A percentile compares a stretch with the other conserved stretches of the same genome.
Evolutionary conservation across 2,113 vertebrate species (phyloP).

Genomic region (Crotalus tigris): DNA sequence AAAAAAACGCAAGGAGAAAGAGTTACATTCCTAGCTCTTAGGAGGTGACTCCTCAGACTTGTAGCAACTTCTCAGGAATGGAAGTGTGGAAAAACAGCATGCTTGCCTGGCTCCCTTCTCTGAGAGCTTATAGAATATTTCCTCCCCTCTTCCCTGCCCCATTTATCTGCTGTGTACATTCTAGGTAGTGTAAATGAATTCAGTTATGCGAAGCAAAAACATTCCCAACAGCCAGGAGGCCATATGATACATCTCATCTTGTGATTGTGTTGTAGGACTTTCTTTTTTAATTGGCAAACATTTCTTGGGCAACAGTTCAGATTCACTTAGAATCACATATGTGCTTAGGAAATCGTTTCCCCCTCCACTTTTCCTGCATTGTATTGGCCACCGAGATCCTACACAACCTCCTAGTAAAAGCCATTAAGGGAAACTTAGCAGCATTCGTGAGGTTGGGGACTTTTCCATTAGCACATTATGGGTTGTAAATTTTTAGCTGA

Average conservation of each 20-base stretch:
- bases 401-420: constrained; percentile 23
- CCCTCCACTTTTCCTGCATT: constrained; percentile 31
- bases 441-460: not conserved
- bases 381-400: constrained; percentile 41
- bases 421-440: constrained; percentile 17
- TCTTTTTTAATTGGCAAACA: constrained; percentile 77
- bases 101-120: not conserved
- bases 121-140: not conserved
- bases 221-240: constrained; percentile 65
- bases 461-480: constrained; percentile 39
- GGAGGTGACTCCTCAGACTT: not conserved
- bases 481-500: constrained; percentile 26
- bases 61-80: not conserved
- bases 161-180: constrained; percentile 59
- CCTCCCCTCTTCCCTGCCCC: not conserved
- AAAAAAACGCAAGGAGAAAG: not conserved
- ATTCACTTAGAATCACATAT: constrained; percentile 74
- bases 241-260: constrained; percentile 75
- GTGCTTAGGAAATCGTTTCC: constrained; percentile 71
- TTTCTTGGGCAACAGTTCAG: constrained; percentile 75
- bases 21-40: too few relatives aligned
- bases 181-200: constrained; percentile 67
- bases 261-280: constrained; percentile 71
- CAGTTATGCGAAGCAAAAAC: constrained; percentile 63
- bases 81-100: not conserved